Base-by-base conservation (phyloP, 1,140 invertebrate species). In the Solenopsis fugax region DNA sequence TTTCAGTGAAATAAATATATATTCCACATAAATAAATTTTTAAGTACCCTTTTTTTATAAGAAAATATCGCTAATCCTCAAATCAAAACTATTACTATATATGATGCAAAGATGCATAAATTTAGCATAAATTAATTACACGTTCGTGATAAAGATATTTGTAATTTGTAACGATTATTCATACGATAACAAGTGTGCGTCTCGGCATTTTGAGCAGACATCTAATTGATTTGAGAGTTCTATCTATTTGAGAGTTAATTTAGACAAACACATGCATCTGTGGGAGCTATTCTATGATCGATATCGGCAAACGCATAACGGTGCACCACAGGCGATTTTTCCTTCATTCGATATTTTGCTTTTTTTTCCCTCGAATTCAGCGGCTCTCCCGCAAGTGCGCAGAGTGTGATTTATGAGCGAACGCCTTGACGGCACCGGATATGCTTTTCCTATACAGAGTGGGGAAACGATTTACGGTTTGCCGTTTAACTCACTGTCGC, bases 381-480 rank as follows among this genome's bases (percentile, higher is more conserved):
- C 21, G 6, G 41, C 65, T 50, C 41, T 50, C 41, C 52, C 60
- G 16, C 84, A 52, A 78, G 58, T 56, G 60, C n/a, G 84, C 75
- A 9, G 34, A 21, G 34, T 60, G 60, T 78, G 72, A 76, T 78
- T 77, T 85, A 78, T 54, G 75, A 85, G 24, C 37, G 37, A 52
- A 3, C 37, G 34, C 24, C 84, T 85, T 64, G 75, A 85, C 56
- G 73, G 58, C 37, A 56, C 60, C 21, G 48, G 48, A 85, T 78
- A 85, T 34, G 73, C 62, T 85, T 85, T 85, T 67, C 69, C 69
- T 84, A 50, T 60, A 60, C 58, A 75, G 18, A 73, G 54, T 75
- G 69, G 69, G 29, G 16, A 72, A 84, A 75, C 80, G 69, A 75
- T 84, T 84, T 84, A 75, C 80, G 80, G 54, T 62, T 84, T 54